Evolutionary conservation across 2,797 vertebrate genomes (phyloP).

Genomic region (Cichlasoma orientale): DNA sequence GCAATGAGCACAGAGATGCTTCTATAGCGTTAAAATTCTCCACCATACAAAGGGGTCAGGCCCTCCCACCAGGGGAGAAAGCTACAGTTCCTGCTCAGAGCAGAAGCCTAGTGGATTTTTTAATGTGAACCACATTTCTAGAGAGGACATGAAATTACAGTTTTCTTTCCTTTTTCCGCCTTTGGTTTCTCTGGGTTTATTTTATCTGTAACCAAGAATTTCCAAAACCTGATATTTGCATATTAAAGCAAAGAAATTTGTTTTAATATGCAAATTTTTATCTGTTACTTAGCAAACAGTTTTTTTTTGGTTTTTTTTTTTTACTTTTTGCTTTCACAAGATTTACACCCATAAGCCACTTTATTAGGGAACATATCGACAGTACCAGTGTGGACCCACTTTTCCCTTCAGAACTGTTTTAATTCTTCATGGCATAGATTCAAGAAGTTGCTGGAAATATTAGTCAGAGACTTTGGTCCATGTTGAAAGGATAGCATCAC

Average conservation of each 20-base stretch:
- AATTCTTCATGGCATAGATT: no score
- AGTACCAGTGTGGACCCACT: no score
- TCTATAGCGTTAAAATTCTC: slow-evolving; percentile 17
- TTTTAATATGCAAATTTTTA: no score
- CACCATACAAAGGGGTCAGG: slow-evolving; percentile 12
- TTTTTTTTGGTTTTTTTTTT: no score
- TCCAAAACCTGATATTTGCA: not conserved
- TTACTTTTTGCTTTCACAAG: no score
- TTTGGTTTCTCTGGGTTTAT: not conserved
- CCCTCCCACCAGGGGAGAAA: not conserved
- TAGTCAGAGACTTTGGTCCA: no score
- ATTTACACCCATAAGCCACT: no score
- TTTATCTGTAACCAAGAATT: not conserved
- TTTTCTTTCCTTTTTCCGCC: not conserved
- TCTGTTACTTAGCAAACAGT: not conserved
- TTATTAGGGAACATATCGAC: no score
- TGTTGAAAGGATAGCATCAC: not conserved
- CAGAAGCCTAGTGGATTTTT: not conserved
- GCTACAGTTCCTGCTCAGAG: slow-evolving; percentile 6
- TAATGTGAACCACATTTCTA: not conserved
- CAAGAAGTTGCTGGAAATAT: no score
- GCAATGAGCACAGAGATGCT: not conserved
- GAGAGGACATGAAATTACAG: not conserved
- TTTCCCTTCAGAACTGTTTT: no score
- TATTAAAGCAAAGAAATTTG: not conserved